These are phyloP conservation scores for Epicauta chinensis DNA, from an alignment of 1,140 invertebrate species.

Conservation along the genomic window DNA sequence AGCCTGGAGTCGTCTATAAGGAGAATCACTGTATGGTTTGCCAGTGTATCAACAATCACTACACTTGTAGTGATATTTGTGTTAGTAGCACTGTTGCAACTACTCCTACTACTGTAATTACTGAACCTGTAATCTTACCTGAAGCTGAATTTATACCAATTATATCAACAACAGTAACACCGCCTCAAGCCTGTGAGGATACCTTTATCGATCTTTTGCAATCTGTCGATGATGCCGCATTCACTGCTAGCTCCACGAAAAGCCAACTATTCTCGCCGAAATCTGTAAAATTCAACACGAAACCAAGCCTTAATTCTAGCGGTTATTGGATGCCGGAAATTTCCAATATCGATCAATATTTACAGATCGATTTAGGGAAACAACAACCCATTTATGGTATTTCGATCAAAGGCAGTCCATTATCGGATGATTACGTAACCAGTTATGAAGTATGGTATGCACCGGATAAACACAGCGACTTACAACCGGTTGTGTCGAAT, in stretches of 20 bases:
- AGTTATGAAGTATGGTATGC: slow-evolving; percentile 67
- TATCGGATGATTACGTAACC: slow-evolving; percentile 66
- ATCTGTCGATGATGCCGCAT: slow-evolving; percentile 49
- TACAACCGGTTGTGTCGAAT: slow-evolving; percentile 26
- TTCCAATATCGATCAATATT: slow-evolving; percentile 54
- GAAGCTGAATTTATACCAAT: neutral
- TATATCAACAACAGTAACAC: slow-evolving; percentile 14
- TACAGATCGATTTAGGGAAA: slow-evolving; percentile 61
- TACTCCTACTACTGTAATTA: no score
- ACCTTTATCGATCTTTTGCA: slow-evolving; percentile 49
- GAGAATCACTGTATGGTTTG: slow-evolving; percentile 59
- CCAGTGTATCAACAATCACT: slow-evolving; percentile 69
- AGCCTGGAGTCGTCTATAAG: slow-evolving; percentile 53
- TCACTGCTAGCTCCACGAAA: slow-evolving; percentile 53
- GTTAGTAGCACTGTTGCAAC: no score
- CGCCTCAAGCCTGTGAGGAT: slow-evolving; percentile 41
- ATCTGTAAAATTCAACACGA: slow-evolving; percentile 46
- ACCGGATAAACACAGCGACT: slow-evolving; percentile 19
- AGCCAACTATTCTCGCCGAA: slow-evolving; percentile 46
- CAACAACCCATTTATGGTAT: slow-evolving; percentile 66
- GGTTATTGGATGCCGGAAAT: slow-evolving; percentile 59
- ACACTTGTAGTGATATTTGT: slow-evolving; percentile 47
- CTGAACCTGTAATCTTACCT: neutral
- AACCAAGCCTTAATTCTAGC: slow-evolving; percentile 31
- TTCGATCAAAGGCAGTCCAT: slow-evolving; percentile 57